Percentiles rank a stretch among this genome's conserved stretches.
Evolutionary conservation across 1,140 invertebrate species (phyloP).

Genomic region (Lepidurus apus): DNA sequence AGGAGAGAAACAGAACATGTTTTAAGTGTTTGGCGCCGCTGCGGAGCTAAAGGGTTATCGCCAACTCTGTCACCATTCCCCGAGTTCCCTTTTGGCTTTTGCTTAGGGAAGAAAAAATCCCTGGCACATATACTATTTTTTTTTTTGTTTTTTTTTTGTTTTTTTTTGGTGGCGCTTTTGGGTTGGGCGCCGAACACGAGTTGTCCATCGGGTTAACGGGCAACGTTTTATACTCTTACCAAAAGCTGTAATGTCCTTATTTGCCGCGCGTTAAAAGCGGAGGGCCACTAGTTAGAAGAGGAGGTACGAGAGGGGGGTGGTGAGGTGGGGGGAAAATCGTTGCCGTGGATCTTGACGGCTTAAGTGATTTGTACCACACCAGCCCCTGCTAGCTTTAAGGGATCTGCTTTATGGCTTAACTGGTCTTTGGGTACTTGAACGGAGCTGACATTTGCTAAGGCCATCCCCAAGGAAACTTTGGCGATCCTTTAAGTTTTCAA

Average conservation of each 20-base stretch:
- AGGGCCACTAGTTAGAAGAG: neutral
- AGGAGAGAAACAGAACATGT: slow-evolving; percentile 13
- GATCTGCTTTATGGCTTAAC: slow-evolving; percentile 19
- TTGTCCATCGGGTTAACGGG: slow-evolving; percentile 18
- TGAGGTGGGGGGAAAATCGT: neutral
- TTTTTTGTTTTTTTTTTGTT: neutral
- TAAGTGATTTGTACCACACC: slow-evolving; percentile 21
- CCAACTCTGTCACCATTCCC: slow-evolving; percentile 16
- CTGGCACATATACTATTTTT: slow-evolving; percentile 2
- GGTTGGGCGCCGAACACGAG: slow-evolving; percentile 20
- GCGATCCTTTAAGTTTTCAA: neutral
- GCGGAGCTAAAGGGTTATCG: slow-evolving; percentile 16
- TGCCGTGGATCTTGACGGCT: slow-evolving; percentile 16
- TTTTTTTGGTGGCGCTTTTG: neutral
- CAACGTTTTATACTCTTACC: slow-evolving; percentile 18
- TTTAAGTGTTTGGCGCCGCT: slow-evolving; percentile 19
- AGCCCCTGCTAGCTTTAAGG: slow-evolving; percentile 1
- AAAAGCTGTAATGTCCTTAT: slow-evolving; percentile 22
- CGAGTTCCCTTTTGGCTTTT: neutral
- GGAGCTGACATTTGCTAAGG: neutral
- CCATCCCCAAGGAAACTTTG: neutral
- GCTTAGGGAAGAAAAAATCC: neutral
- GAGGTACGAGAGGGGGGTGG: neutral
- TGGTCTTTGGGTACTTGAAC: slow-evolving; percentile 10
- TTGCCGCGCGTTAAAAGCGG: slow-evolving; percentile 8